These are phyloP conservation scores for Agonopterix heracliana DNA, from an alignment of 2,888 invertebrate genomes.

Conservation along the genomic window DNA sequence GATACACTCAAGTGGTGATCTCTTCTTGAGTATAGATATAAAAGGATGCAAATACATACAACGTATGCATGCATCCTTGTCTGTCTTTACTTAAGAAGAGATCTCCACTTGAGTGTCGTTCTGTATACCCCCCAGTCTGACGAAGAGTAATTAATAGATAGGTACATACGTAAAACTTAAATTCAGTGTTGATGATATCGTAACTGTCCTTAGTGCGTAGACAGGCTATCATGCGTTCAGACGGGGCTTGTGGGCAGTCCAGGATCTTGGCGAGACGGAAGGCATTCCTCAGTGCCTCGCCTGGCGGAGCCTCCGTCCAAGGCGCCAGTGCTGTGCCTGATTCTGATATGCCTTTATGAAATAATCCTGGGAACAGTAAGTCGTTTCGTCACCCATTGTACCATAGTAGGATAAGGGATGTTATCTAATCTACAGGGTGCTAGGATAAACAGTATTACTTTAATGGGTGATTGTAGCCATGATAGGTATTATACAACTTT, in stretches of 20 bases:
- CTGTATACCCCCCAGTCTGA: too few relatives aligned
- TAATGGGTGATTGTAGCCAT: too few relatives aligned
- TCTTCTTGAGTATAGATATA: too few relatives aligned
- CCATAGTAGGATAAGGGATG: too few relatives aligned
- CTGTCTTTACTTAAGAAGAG: too few relatives aligned
- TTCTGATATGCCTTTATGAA: conserved; percentile 84
- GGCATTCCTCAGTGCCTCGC: conserved; percentile 76
- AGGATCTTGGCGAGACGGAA: conserved; percentile 77
- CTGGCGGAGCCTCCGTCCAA: conserved; percentile 80
- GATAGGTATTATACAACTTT: too few relatives aligned
- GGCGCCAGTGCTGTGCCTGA: conserved; percentile 83
- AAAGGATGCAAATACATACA: too few relatives aligned
- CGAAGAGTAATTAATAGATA: neutral
- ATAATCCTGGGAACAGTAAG: conserved; percentile 67
- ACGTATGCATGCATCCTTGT: too few relatives aligned
- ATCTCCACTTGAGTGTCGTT: too few relatives aligned
- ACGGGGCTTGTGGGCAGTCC: conserved; percentile 73
- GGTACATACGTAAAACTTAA: conserved; percentile 79
- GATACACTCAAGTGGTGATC: too few relatives aligned
- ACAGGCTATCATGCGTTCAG: conserved; percentile 76
- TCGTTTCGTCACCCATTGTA: neutral
- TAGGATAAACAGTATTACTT: too few relatives aligned
- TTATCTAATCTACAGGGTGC: too few relatives aligned
- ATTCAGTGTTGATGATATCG: conserved; percentile 80
- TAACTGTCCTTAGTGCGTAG: conserved; percentile 77